These are phyloP conservation scores for Grapholita molesta DNA, from an alignment of 1,140 invertebrate genomes.

Conservation along the genomic window DNA sequence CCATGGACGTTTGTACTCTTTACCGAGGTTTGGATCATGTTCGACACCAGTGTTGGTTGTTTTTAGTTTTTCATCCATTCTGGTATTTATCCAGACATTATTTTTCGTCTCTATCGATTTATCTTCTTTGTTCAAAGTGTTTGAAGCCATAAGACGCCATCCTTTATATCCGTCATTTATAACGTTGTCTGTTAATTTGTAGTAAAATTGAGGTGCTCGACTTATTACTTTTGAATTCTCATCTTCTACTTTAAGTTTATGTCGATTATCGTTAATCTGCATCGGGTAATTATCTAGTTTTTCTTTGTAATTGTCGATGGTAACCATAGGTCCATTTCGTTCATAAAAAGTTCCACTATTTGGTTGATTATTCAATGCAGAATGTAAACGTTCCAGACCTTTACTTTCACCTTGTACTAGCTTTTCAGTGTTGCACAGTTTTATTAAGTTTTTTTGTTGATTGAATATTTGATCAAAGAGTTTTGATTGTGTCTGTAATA, in stretches of 20 bases:
- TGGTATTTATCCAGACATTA: not conserved
- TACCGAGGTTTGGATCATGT: not conserved
- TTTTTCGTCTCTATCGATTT: not conserved
- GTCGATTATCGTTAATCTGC: not conserved
- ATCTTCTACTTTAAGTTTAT: not conserved
- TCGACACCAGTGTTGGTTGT: not conserved
- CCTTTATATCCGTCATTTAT: not conserved
- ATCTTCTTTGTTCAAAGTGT: not conserved
- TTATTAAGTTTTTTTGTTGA: not conserved
- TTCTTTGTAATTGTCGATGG: not conserved
- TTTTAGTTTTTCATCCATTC: not conserved
- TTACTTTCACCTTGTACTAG: not conserved
- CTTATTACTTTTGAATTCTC: not conserved
- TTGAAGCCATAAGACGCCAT: not conserved
- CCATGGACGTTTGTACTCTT: not conserved
- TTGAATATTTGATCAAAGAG: not conserved
- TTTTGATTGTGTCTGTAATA: not conserved
- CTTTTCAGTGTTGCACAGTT: not conserved
- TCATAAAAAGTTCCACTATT: not conserved
- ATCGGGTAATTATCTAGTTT: not conserved
- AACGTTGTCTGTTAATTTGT: not conserved
- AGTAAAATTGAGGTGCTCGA: not conserved
- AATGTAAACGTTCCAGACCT: not conserved
- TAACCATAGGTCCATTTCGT: not conserved
- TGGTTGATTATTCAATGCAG: not conserved